Conservation (phyloP, 1,140 invertebrate genomes). For the Dendroctonus valens region DNA sequence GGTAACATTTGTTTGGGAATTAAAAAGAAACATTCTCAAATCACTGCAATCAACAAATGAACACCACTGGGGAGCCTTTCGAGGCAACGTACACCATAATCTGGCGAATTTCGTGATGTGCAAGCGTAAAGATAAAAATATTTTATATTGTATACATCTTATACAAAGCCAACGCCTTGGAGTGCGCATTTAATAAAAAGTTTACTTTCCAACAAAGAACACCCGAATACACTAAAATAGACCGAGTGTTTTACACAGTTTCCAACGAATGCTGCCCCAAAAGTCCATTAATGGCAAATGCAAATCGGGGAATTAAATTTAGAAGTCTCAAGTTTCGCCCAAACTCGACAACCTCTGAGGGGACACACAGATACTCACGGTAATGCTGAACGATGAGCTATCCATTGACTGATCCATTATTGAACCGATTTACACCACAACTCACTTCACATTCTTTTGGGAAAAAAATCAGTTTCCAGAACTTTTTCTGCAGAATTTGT, state of each 20-base stretch:
- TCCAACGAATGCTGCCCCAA: background rate
- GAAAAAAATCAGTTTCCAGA: background rate
- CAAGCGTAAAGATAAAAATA: constrained; percentile 20
- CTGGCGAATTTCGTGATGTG: constrained; percentile 9
- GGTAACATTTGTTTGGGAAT: too few relatives aligned
- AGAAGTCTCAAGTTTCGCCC: constrained; percentile 27
- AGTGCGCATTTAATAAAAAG: constrained; percentile 16
- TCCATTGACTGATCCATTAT: constrained; percentile 31
- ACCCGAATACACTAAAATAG: background rate
- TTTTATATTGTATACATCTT: constrained; percentile 9
- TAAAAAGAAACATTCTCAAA: too few relatives aligned
- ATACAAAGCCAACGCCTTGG: constrained; percentile 28
- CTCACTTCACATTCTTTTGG: constrained; percentile 10
- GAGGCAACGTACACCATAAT: background rate
- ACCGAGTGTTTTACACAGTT: too few relatives aligned
- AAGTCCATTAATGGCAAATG: constrained; percentile 12
- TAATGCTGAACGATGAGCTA: constrained; percentile 11
- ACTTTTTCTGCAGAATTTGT: background rate
- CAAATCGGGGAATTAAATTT: constrained; percentile 18
- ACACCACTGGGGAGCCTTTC: too few relatives aligned
- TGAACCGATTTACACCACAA: background rate
- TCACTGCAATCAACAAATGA: too few relatives aligned
- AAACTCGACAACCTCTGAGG: constrained; percentile 25
- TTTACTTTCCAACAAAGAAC: background rate
- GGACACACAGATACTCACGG: constrained; percentile 21